Evolutionary conservation across 2,797 vertebrate species (phyloP), one percentile per base, ranked within the genome.

Genomic region (Atherinosoma microstoma): DNA sequence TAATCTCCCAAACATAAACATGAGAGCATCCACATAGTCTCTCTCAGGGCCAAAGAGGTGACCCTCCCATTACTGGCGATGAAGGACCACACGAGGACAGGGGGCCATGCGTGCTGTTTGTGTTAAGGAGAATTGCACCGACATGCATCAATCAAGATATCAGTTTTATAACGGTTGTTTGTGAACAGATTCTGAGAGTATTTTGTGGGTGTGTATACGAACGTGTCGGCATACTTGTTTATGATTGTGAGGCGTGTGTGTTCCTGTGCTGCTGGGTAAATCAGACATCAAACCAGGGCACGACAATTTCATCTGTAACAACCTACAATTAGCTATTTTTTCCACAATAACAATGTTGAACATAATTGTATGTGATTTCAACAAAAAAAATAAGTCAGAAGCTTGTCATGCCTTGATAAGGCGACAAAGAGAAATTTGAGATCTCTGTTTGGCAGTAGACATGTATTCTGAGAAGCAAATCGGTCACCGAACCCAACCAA

Each of bases 1-100:
- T 95, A 94, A 95, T 95, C 94, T 95, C 89, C 92, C 89, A 94
- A 95, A 94, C 94, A 95, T 94, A 95, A 95, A 95, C 93, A 94
- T 81, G 84, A 89, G 88, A 87, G 88, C 93, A 94, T 94, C 92
- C 86, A 87, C 88, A 84, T 83, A 83, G 80, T 81, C 72, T 83
- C 64, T 69, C 84, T 86, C 62, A 67, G 84, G 83, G 72, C 84
- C 66, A 62, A 66, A 68, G 76, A 81, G 83, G 86, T 90, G 87
- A 89, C 89, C 87, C 90, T 93, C 82, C 90, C 89, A 85, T 90
- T 92, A 87, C 87, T 83, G 70, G 79, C 85, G 90, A 91, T 79
- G 86, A 91, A 81, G 84, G 75, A 85, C 82, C 38, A 84, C 69
- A 81, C 70, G 72, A 73, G 82, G 47, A 15, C 81, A 75, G 66